Conservation (phyloP, 2,797 vertebrate genomes). For the Sebastes kiyomatsui region DNA sequence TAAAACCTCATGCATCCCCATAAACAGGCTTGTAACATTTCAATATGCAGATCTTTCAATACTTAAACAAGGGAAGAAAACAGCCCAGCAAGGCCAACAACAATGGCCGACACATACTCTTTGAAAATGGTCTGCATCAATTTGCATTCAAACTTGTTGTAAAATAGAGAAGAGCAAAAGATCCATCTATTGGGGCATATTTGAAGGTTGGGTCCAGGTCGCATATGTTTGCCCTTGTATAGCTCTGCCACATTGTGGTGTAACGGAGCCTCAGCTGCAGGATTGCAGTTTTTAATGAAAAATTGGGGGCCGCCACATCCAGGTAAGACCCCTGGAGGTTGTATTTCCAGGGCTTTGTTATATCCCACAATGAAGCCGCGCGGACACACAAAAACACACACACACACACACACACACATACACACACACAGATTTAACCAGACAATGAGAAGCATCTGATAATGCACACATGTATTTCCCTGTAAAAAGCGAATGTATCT, state of each 20-base stretch:
- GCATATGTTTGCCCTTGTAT: slow-evolving; percentile 85
- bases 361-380: slow-evolving; percentile 77
- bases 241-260: slow-evolving; percentile 80
- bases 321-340: slow-evolving; percentile 83
- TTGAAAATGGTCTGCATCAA: slow-evolving; percentile 60
- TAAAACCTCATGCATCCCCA: neutral
- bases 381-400: slow-evolving; percentile 36
- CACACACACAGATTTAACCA: slow-evolving; percentile 17
- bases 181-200: slow-evolving; percentile 69
- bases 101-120: slow-evolving; percentile 38
- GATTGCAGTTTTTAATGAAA: slow-evolving; percentile 86
- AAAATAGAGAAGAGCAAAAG: slow-evolving; percentile 67
- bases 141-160: slow-evolving; percentile 82
- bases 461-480: slow-evolving; percentile 30
- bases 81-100: slow-evolving; percentile 48
- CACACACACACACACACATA: neutral
- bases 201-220: slow-evolving; percentile 81
- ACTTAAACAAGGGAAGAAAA: slow-evolving; percentile 54
- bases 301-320: slow-evolving; percentile 78
- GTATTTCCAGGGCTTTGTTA: slow-evolving; percentile 84
- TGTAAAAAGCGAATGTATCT: slow-evolving; percentile 30
- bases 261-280: slow-evolving; percentile 86
- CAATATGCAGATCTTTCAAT: slow-evolving; percentile 41
- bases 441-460: slow-evolving; percentile 33
- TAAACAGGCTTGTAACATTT: slow-evolving; percentile 15